A percentile compares a stretch with the other conserved stretches of the same genome.
phyloP scores from a whole-genome alignment of 1,140 invertebrate genomes.

The Bradysia coprophila region DNA sequence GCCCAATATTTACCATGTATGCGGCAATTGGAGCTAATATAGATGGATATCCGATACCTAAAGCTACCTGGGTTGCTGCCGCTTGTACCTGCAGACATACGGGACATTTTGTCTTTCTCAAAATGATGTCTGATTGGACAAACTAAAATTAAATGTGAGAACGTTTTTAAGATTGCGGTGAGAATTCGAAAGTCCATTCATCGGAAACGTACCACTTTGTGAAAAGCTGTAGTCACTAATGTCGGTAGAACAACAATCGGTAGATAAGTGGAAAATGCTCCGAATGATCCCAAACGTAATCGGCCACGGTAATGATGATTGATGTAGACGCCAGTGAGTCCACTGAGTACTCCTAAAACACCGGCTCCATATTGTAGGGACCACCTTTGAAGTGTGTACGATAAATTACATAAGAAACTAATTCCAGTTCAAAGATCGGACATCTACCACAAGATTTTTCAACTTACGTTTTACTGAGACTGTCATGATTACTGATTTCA shows the following conservation, averaged over 20 bases:
- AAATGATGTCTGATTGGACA: constrained; percentile 18
- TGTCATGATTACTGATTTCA: constrained; percentile 24
- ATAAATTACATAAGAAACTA: too few species aligned
- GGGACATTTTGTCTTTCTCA: constrained; percentile 20
- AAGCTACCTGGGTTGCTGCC: constrained; percentile 17
- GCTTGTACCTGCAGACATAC: constrained; percentile 23
- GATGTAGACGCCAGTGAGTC: constrained; percentile 19
- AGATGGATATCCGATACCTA: constrained; percentile 23
- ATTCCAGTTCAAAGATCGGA: too few species aligned
- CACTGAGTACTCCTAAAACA: constrained; percentile 14
- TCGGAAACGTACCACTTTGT: constrained; percentile 12
- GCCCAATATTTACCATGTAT: constrained; percentile 12
- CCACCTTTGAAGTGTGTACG: too few species aligned
- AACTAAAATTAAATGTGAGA: too few species aligned
- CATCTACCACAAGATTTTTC: too few species aligned
- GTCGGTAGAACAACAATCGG: constrained; percentile 24
- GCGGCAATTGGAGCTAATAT: constrained; percentile 23
- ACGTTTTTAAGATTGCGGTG: too few species aligned
- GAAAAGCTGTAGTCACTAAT: constrained; percentile 18
- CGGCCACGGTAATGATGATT: constrained; percentile 24
- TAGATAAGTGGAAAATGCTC: constrained; percentile 21
- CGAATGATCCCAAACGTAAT: constrained; percentile 19
- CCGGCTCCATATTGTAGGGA: constrained; percentile 19
- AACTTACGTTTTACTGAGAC: too few species aligned
- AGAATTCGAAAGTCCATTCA: too few species aligned